phyloP scores from a whole-genome alignment of 2,888 invertebrate species.

The Euspilapteryx auroguttella region DNA sequence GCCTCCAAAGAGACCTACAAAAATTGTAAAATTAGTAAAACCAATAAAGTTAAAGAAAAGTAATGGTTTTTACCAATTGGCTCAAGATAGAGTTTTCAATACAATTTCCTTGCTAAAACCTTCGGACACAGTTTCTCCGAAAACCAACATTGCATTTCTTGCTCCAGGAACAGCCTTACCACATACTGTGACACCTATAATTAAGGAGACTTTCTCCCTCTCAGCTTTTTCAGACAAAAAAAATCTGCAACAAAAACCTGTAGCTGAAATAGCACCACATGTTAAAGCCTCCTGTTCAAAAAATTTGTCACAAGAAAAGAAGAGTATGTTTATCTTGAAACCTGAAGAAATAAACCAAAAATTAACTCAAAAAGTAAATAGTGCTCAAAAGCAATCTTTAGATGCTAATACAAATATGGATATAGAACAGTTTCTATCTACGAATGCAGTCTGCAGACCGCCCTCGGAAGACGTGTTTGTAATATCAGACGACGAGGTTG shows the following conservation, averaged over 20 bases:
- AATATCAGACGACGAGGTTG: constrained; percentile 19
- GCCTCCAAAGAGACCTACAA: constrained; percentile 4
- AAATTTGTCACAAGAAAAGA: neutral
- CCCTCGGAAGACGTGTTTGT: constrained; percentile 13
- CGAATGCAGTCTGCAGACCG: constrained; percentile 11
- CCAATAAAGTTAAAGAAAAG: constrained; percentile 39
- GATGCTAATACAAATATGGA: constrained; percentile 12
- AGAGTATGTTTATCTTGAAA: constrained; percentile 33
- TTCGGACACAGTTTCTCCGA: too few species aligned
- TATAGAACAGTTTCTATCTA: constrained; percentile 23
- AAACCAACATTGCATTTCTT: too few species aligned
- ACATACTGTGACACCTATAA: constrained; percentile 2
- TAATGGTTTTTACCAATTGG: constrained; percentile 28
- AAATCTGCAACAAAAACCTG: constrained; percentile 10
- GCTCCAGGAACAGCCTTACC: too few species aligned
- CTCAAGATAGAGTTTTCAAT: constrained; percentile 11
- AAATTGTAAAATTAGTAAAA: constrained; percentile 19
- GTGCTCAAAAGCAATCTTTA: constrained; percentile 5
- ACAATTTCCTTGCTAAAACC: constrained; percentile 7
- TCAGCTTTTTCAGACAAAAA: neutral
- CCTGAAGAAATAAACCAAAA: constrained; percentile 48
- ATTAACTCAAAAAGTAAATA: constrained; percentile 10
- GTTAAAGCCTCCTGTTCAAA: constrained; percentile 14
- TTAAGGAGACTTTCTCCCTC: constrained; percentile 3
- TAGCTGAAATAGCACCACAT: constrained; percentile 21